These are phyloP conservation scores for Craterocephalus amniculus DNA, from an alignment of 2,797 vertebrate species.

Conservation along the genomic window DNA sequence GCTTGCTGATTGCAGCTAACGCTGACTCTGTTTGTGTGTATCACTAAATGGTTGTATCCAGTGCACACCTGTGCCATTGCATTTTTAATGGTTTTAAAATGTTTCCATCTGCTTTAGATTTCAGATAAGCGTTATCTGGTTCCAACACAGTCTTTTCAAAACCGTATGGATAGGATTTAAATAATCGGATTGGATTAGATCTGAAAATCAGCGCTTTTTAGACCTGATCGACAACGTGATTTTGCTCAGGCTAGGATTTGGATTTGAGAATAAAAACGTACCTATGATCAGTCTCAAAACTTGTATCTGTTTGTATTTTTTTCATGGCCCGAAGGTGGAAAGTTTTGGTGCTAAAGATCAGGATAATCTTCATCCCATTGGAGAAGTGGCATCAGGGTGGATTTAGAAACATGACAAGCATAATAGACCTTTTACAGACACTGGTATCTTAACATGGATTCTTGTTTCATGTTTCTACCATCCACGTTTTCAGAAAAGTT, in stretches of 20 bases:
- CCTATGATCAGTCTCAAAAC: constrained; percentile 44
- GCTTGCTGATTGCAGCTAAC: neutral
- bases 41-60: constrained; percentile 14
- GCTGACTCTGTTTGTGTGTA: neutral
- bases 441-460: constrained; percentile 31
- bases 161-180: constrained; percentile 39
- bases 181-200: constrained; percentile 47
- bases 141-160: constrained; percentile 25
- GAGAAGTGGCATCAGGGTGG: constrained; percentile 47
- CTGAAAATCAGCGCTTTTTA: constrained; percentile 22
- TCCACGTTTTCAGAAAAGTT: neutral
- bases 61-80: constrained; percentile 17
- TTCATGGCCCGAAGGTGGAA: constrained; percentile 45
- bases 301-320: constrained; percentile 32
- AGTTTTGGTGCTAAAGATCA: constrained; percentile 38
- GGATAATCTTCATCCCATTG: constrained; percentile 61
- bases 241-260: constrained; percentile 48
- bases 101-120: constrained; percentile 43
- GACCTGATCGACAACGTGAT: constrained; percentile 23
- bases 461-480: constrained; percentile 17
- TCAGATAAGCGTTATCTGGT: constrained; percentile 33
- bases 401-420: constrained; percentile 42
- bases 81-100: constrained; percentile 29
- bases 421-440: constrained; percentile 37
- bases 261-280: constrained; percentile 42